Evolutionary conservation across 2,113 vertebrate genomes (phyloP).

Genomic region (Charina bottae): DNA sequence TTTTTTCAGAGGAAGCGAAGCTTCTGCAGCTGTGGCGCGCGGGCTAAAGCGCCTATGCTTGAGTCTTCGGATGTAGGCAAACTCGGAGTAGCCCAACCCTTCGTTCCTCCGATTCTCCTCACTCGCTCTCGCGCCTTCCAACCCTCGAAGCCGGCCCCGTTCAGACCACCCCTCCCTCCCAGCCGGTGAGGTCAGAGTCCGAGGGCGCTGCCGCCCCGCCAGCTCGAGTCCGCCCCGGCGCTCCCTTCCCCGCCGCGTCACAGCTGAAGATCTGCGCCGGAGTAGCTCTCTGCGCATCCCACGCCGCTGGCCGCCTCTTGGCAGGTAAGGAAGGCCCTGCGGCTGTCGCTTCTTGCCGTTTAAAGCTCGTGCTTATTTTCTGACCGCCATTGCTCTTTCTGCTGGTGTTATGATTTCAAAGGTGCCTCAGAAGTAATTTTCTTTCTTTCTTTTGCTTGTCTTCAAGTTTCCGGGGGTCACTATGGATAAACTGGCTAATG

Average conservation of each 20-base stretch:
- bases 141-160: not conserved
- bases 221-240: not conserved
- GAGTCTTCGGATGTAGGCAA: not conserved
- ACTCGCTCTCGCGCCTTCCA: not conserved
- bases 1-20: not conserved
- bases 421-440: not conserved
- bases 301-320: not conserved
- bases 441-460: not conserved
- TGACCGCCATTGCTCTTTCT: not conserved
- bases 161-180: not conserved
- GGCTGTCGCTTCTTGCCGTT: not conserved
- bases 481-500: constrained; percentile 71
- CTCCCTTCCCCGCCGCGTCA: not conserved
- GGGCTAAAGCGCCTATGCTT: not conserved
- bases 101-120: not conserved
- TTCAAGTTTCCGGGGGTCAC: constrained; percentile 49
- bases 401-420: not conserved
- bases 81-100: not conserved
- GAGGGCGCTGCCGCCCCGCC: not conserved
- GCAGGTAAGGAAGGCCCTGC: not conserved
- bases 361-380: not conserved
- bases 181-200: not conserved
- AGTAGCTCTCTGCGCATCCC: not conserved
- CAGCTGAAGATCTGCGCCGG: not conserved
- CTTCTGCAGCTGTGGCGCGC: not conserved